These are phyloP conservation scores for Solen grandis DNA, from an alignment of 1,140 invertebrate genomes.

Conservation along the genomic window DNA sequence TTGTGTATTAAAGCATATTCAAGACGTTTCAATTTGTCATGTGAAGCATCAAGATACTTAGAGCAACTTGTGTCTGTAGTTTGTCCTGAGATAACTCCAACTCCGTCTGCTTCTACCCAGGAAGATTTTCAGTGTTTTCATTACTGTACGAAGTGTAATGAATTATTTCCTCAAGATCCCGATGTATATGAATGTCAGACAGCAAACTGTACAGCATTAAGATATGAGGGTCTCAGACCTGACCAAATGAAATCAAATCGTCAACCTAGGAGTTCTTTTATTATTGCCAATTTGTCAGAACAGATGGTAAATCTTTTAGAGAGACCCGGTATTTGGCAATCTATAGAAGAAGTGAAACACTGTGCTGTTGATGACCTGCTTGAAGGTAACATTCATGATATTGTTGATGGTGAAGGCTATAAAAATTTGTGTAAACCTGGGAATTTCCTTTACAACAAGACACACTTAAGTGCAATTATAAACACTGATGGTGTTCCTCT, in stretches of 20 bases:
- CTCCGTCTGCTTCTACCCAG: constrained; percentile 20
- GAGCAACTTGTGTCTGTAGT: constrained; percentile 28
- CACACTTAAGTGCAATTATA: constrained; percentile 41
- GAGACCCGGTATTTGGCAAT: constrained; percentile 31
- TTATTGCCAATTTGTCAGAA: constrained; percentile 41
- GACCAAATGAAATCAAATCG: constrained; percentile 15
- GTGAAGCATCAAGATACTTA: constrained; percentile 31
- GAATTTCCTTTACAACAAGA: not conserved
- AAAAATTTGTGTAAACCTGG: constrained; percentile 25
- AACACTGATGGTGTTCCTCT: constrained; percentile 62
- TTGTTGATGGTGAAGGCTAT: constrained; percentile 47
- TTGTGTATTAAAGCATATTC: constrained; percentile 43
- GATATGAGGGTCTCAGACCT: constrained; percentile 22
- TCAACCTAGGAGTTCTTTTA: constrained; percentile 49
- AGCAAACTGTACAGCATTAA: constrained; percentile 32
- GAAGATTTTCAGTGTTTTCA: constrained; percentile 31
- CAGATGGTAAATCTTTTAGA: constrained; percentile 45
- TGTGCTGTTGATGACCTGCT: not conserved
- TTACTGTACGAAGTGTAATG: constrained; percentile 46
- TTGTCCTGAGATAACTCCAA: constrained; percentile 9
- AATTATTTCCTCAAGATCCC: constrained; percentile 32
- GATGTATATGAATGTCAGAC: constrained; percentile 20
- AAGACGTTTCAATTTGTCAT: constrained; percentile 23
- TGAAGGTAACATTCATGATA: not conserved
- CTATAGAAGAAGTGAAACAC: not conserved